phyloP scores from a whole-genome alignment of 2,888 invertebrate species.

The Gisinianus flammeolus region DNA sequence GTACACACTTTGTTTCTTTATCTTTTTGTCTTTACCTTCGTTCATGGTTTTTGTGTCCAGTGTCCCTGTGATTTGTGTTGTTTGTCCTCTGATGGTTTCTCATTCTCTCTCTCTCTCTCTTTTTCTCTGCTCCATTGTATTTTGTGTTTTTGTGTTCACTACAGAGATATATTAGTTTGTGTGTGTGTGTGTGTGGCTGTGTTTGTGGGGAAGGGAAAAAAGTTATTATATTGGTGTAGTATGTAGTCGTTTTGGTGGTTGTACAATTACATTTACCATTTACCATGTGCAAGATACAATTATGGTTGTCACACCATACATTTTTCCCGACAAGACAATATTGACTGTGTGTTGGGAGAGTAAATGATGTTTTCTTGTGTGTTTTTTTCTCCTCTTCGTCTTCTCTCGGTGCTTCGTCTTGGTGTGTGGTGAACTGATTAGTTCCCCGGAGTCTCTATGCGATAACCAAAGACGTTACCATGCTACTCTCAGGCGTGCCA shows the following conservation, averaged over 20 bases:
- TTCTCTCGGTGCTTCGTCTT: not conserved
- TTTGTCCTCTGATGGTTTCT: not conserved
- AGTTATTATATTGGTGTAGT: too few relatives aligned
- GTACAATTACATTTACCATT: not conserved
- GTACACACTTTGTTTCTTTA: not conserved
- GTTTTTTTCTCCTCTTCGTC: not conserved
- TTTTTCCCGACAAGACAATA: not conserved
- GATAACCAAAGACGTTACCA: slow-evolving; percentile 88
- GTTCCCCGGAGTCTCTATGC: slow-evolving; percentile 77
- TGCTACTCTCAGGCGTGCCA: slow-evolving; percentile 82
- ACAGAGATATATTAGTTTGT: not conserved
- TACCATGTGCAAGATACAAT: not conserved
- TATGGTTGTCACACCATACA: not conserved
- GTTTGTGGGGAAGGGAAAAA: not conserved
- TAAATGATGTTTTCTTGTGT: not conserved
- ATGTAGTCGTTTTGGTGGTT: too few relatives aligned
- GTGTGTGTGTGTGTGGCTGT: too few relatives aligned
- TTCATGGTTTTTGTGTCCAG: not conserved
- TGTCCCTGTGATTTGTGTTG: not conserved
- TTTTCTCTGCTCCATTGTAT: not conserved
- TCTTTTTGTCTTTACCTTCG: too few relatives aligned
- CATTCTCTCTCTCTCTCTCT: too few relatives aligned
- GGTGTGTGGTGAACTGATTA: slow-evolving; percentile 10
- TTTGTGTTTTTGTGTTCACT: not conserved
- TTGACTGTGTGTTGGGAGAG: not conserved